phyloP scores from a whole-genome alignment of 2,113 vertebrate species.

The Ovis canadensis region DNA sequence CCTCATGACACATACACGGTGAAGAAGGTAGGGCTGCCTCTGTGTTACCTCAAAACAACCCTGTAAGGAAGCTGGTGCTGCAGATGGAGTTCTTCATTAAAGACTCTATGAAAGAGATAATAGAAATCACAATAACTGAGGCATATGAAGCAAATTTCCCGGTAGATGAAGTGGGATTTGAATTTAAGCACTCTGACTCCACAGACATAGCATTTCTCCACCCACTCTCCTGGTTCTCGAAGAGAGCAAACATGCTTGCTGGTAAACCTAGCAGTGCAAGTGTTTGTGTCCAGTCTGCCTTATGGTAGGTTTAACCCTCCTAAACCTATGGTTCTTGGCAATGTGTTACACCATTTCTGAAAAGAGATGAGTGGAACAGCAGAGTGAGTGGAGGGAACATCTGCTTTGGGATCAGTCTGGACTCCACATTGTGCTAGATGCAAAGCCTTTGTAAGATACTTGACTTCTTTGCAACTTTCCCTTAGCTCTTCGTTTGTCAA shows the following conservation, averaged over 20 bases:
- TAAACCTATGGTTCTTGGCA: neutral
- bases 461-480: neutral
- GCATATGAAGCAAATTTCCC: neutral
- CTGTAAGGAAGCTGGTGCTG: neutral
- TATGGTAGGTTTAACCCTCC: neutral
- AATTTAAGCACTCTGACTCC: neutral
- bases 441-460: neutral
- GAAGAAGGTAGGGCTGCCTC: neutral
- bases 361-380: neutral
- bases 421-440: neutral
- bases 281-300: neutral
- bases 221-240: neutral
- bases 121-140: neutral
- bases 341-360: neutral
- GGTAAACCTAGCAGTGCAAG: neutral
- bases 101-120: neutral
- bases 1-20: neutral
- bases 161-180: neutral
- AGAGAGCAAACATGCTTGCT: neutral
- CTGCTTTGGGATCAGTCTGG: neutral
- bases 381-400: neutral
- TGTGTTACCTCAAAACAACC: neutral
- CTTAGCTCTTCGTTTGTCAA: neutral
- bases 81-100: neutral
- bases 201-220: neutral